Conservation (phyloP, 2,888 invertebrate species). For the Clunio marinus region DNA sequence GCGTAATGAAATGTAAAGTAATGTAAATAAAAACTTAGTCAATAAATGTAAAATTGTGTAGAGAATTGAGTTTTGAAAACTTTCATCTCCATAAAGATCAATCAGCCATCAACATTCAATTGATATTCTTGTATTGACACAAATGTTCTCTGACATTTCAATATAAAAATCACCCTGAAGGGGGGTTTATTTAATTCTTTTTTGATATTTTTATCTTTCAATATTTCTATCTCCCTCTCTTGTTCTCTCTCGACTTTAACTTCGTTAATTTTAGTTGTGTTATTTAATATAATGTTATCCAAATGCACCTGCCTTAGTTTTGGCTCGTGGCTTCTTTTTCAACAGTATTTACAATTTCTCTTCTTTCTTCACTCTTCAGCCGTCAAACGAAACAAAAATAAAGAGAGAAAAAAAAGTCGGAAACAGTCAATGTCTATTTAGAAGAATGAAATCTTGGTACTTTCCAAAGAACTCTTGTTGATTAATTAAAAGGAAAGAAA, state of each 20-base stretch:
- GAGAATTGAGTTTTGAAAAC: no score
- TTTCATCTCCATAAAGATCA: no score
- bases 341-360: background rate
- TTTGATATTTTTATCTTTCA: background rate
- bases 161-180: no score
- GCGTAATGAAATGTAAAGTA: constrained; percentile 4
- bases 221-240: background rate
- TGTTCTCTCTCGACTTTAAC: background rate
- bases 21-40: background rate
- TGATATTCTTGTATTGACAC: no score
- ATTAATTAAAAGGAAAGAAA: no score
- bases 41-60: no score
- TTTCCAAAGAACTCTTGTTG: no score
- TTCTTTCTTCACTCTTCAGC: background rate
- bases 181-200: no score
- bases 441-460: no score
- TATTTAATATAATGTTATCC: constrained; percentile 8
- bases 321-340: constrained; percentile 13
- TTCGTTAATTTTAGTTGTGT: constrained; percentile 16
- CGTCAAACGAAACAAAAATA: background rate
- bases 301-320: constrained; percentile 7
- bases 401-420: background rate
- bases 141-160: no score
- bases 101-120: no score
- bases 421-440: no score